These are phyloP conservation scores for Sapajus apella DNA, from an alignment of 2,113 vertebrate species.

Conservation along the genomic window DNA sequence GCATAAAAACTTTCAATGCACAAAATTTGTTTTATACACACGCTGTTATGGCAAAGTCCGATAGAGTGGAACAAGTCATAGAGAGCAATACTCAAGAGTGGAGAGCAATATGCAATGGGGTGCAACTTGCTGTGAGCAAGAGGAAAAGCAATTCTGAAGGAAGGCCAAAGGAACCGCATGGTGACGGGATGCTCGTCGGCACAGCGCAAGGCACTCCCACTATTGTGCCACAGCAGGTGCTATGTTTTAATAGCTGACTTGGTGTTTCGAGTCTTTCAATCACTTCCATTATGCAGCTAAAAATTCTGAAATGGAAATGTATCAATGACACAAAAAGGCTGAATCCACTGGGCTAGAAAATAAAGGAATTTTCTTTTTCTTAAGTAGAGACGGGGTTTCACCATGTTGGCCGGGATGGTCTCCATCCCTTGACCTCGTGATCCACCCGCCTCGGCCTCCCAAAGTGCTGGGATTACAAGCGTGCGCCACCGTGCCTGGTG, in stretches of 20 bases:
- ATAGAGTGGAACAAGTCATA: background rate
- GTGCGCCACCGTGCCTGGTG: no score
- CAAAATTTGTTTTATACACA: background rate
- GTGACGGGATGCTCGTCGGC: background rate
- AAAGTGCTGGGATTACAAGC: no score
- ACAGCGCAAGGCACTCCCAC: background rate
- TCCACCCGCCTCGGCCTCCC: no score
- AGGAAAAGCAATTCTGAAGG: background rate
- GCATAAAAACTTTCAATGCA: background rate
- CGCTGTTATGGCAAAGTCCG: background rate
- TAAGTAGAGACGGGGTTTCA: no score
- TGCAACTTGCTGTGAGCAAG: background rate
- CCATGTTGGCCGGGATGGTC: no score
- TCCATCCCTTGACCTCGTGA: no score
- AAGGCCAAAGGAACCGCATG: rapidly evolving
- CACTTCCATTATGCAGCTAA: background rate
- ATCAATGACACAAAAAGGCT: background rate
- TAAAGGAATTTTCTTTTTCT: background rate
- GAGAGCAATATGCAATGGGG: background rate
- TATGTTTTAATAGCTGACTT: background rate
- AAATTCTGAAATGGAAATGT: background rate
- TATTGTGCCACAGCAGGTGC: rapidly evolving
- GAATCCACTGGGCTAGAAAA: background rate
- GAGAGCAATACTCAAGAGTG: rapidly evolving
- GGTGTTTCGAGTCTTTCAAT: background rate